Base-by-base conservation (phyloP, 2,888 invertebrate species). In the Leptinotarsa tumamoca region DNA sequence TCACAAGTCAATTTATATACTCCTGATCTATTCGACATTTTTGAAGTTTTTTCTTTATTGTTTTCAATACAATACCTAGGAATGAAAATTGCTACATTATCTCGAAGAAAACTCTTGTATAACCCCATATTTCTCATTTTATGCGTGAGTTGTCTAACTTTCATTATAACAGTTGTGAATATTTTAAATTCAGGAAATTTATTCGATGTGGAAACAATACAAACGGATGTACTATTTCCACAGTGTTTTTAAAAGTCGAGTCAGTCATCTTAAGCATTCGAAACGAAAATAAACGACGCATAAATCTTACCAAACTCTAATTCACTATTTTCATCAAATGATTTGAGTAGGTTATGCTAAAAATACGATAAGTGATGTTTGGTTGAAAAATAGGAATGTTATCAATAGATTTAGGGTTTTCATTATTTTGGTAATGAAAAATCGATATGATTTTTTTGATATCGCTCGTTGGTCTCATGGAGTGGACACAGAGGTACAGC, bases 241-340 rank as follows among this genome's bases (percentile, higher is more conserved):
- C 17, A 63, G 63, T 27, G 17, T 17, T 33, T 63, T 18, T 33
- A n/a, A 63, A 63, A 33, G 27, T 33, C 1, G 63, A 15, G n/a
- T 33, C 63, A 63, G 27, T 63, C 63, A 63, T 63, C 63, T 18
- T 1, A 5, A n/a, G 33, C 27, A 63, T 63, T n/a, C 17, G 17
- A 63, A 58, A 33, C 33, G n/a, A 63, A 63, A 63, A 63, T 33
- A 63, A 63, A 63, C 63, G 33, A 63, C 15, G 15, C 33, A 33
- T 63, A 33, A 33, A 63, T 63, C 63, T 17, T 17, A 63, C 5
- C 17, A 4, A 63, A 17, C n/a, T 17, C 27, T 63, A 63, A 63
- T 63, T 27, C 33, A 63, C 27, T 33, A 63, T 63, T 63, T 33
- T 63, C 14, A 15, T 23, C 23, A 43, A 4, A 58, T 58, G 58